Percentiles rank a stretch among this genome's conserved stretches.
These are phyloP conservation scores for Cyprinodon variegatus DNA, from an alignment of 2,113 vertebrate genomes.

Conservation along the genomic window DNA sequence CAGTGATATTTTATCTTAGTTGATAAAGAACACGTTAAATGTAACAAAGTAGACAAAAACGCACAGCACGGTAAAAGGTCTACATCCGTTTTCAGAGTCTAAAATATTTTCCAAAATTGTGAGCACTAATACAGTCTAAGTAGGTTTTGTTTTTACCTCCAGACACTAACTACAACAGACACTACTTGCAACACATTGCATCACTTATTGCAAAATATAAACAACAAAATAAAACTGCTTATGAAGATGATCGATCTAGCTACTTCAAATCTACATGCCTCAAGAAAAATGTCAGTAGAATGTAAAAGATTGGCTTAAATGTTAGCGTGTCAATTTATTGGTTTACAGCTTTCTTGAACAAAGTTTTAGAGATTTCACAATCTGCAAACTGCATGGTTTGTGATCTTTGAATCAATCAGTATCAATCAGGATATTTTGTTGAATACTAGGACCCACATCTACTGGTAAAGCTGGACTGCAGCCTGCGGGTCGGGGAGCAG, in stretches of 20 bases:
- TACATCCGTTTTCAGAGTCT: slow-evolving; percentile 2
- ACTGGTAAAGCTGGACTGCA: no score
- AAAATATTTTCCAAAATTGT: not conserved
- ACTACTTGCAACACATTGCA: slow-evolving; percentile 12
- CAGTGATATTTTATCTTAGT: no score
- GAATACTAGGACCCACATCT: not conserved
- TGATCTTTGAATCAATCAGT: not conserved
- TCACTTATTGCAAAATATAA: slow-evolving; percentile 2
- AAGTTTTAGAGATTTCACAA: not conserved
- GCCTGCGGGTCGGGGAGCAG: no score
- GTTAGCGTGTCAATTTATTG: no score
- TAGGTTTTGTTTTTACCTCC: not conserved
- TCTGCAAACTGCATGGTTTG: not conserved
- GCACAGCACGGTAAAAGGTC: not conserved
- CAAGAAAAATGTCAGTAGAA: not conserved
- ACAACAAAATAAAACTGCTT: not conserved
- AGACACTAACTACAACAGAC: slow-evolving; percentile 3
- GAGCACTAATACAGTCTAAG: not conserved
- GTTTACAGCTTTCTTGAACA: not conserved
- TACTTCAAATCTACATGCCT: not conserved
- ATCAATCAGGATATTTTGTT: not conserved
- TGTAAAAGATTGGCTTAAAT: not conserved
- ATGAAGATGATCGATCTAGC: not conserved
- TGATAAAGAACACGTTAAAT: not conserved
- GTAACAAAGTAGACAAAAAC: not conserved